These are phyloP conservation scores for Papilio dardanus DNA, from an alignment of 1,140 invertebrate genomes.

Conservation along the genomic window DNA sequence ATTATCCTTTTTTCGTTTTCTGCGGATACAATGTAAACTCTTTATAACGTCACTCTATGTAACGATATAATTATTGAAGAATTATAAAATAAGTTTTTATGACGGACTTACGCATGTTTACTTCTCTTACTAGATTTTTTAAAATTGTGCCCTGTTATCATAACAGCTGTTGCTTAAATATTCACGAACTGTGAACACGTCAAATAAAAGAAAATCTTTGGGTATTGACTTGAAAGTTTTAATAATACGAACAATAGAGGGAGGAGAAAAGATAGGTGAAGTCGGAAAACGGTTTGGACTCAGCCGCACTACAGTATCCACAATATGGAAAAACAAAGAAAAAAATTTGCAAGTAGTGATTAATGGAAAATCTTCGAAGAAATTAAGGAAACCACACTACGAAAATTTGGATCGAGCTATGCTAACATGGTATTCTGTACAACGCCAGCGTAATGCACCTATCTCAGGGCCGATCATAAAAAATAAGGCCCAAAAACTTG, in stretches of 20 bases:
- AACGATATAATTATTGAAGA: too few relatives aligned
- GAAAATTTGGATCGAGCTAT: slow-evolving; percentile 59
- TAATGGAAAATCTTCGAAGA: slow-evolving; percentile 45
- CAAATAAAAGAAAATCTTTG: slow-evolving; percentile 50
- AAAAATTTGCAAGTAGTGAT: slow-evolving; percentile 47
- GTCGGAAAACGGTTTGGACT: slow-evolving; percentile 48
- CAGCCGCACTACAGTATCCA: slow-evolving; percentile 47
- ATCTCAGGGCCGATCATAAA: slow-evolving; percentile 61
- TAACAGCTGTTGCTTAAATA: slow-evolving; percentile 40
- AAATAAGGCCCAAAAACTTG: slow-evolving; percentile 60
- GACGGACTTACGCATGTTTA: not conserved
- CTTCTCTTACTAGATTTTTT: not conserved
- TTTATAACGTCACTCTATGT: not conserved
- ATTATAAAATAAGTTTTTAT: not conserved
- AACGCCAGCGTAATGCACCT: slow-evolving; percentile 55
- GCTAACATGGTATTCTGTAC: slow-evolving; percentile 54
- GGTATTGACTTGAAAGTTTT: slow-evolving; percentile 49
- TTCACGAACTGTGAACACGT: slow-evolving; percentile 46
- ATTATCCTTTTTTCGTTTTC: not conserved
- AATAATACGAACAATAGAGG: slow-evolving; percentile 51
- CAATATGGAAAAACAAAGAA: slow-evolving; percentile 52
- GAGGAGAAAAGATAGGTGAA: slow-evolving; percentile 48
- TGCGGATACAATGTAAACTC: slow-evolving; percentile 1
- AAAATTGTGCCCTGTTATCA: not conserved
- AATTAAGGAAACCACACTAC: slow-evolving; percentile 50